phyloP scores from a whole-genome alignment of 2,797 vertebrate genomes.

The Malacoraja senta region DNA sequence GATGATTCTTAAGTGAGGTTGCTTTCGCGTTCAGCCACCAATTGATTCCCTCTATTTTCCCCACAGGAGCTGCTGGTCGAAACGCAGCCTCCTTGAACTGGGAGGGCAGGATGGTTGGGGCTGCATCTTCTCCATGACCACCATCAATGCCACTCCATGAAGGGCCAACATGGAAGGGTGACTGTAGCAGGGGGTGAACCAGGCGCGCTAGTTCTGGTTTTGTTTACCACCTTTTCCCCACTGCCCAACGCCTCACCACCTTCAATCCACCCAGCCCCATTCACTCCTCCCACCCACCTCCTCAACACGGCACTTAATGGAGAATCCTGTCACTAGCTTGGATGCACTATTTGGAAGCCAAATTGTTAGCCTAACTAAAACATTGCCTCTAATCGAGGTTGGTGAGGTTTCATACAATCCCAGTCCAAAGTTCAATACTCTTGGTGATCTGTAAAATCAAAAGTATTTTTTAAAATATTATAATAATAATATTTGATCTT shows the following conservation, averaged over 20 bases:
- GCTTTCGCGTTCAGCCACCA: not conserved
- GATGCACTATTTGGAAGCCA: not conserved
- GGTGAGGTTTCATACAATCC: not conserved
- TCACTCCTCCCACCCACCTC: not conserved
- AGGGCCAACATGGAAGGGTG: not conserved
- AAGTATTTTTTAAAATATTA: not conserved
- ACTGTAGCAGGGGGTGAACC: not conserved
- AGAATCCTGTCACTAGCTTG: not conserved
- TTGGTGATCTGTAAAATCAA: not conserved
- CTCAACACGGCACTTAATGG: not conserved
- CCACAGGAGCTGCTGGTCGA: slow-evolving; percentile 35
- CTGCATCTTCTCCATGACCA: slow-evolving; percentile 34
- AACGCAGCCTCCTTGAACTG: slow-evolving; percentile 36
- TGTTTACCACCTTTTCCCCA: not conserved
- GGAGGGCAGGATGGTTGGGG: slow-evolving; percentile 35
- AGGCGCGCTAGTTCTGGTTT: not conserved
- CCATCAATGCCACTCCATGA: slow-evolving; percentile 36
- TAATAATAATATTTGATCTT: not conserved
- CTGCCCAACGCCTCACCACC: too few species aligned
- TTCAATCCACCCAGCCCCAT: not conserved
- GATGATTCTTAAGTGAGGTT: slow-evolving; percentile 22
- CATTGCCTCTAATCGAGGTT: not conserved
- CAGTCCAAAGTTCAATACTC: not conserved
- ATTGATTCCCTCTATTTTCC: slow-evolving; percentile 36
- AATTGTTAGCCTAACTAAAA: not conserved